Evolutionary conservation across 2,797 vertebrate species (phyloP), one percentile per base, ranked within the genome.

Genomic region (Mormyrops attenuatus): DNA sequence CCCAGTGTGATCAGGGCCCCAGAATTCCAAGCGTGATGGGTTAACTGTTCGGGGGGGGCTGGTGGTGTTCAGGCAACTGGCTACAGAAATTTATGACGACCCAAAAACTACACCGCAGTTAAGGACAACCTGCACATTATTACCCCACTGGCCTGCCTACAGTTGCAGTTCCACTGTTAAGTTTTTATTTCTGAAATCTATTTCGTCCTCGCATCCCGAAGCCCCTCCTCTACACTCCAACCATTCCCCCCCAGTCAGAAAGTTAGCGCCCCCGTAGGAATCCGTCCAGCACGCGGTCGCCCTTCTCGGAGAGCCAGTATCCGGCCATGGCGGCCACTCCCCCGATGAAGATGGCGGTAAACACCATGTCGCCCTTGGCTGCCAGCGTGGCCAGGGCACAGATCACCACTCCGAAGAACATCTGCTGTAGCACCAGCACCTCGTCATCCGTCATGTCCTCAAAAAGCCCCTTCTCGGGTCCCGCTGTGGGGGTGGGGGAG

Each of bases 291-390:
- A 99, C 96, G 0, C 96, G 96, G 93, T 99, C 98, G 0, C 97
- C 98, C 89, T 97, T 98, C 92, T 99, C 98, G 0, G 98, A 98
- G 88, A 99, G 95, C 98, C 98, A 99, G 94, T 99, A 99, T 88
- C 98, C 98, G 0, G 98, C 98, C 97, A 99, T 99, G 66, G 98
- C 98, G 0, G 98, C 98, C 90, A 99, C 96, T 0, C 98, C 98
- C 0, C 98, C 98, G 0, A 99, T 99, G 93, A 99, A 99, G 94
- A 99, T 99, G 92, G 98, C 98, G 0, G 98, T 99, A 91, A 99
- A 99, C 89, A 99, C 98, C 97, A 99, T 97, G 95, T 99, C 98
- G 0, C 98, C 98, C 94, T 99, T 99, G 5, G 98, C 98, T 0
- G 98, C 98, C 15, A 99, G 94, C 0, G 98, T 99, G 80, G 98